Evolutionary conservation across 2,113 vertebrate species (phyloP).

Genomic region (Pteruthius melanotis): DNA sequence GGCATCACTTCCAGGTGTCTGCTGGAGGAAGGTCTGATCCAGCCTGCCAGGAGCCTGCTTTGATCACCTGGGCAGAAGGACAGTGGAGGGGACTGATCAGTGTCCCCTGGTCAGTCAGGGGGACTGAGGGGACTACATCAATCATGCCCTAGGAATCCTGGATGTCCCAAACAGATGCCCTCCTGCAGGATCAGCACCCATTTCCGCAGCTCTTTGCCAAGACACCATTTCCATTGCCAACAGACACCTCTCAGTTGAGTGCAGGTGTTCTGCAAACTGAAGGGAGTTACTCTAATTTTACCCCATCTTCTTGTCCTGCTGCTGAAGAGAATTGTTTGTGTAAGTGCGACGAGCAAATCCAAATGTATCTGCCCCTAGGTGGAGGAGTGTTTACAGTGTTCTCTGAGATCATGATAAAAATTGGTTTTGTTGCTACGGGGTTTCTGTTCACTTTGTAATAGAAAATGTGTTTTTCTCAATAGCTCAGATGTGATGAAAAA

Average conservation of each 20-base stretch:
- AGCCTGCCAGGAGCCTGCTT: background rate
- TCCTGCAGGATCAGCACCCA: background rate
- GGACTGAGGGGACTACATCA: background rate
- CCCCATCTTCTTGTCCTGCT: background rate
- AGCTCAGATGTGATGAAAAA: background rate
- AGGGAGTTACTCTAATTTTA: background rate
- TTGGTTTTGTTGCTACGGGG: background rate
- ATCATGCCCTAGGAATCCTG: background rate
- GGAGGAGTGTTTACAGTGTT: background rate
- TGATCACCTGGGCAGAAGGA: background rate
- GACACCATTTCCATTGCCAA: background rate
- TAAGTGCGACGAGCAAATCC: background rate
- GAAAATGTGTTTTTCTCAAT: background rate
- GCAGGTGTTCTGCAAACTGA: background rate
- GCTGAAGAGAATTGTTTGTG: background rate
- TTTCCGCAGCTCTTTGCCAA: background rate
- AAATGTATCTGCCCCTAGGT: background rate
- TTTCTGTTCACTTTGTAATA: background rate
- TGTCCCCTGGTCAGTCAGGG: background rate
- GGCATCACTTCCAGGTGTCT: background rate
- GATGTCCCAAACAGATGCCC: background rate
- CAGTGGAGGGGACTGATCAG: background rate
- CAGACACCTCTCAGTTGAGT: background rate
- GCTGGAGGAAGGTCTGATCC: background rate
- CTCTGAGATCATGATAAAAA: background rate